These are phyloP conservation scores for Drosophila virilis DNA, from an alignment of 1,140 invertebrate species.

Conservation along the genomic window DNA sequence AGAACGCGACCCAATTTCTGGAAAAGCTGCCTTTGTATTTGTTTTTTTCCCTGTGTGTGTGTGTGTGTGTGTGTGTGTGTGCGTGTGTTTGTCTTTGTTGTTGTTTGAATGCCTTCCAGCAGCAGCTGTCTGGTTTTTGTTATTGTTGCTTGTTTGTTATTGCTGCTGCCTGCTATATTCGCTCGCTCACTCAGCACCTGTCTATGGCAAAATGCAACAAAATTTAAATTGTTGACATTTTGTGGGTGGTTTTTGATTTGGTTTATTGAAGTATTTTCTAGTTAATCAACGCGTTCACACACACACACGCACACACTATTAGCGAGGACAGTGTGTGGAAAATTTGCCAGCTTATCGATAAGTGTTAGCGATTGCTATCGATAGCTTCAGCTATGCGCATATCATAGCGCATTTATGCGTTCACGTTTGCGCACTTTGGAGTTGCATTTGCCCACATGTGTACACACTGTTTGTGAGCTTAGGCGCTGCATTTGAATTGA, in stretches of 20 bases:
- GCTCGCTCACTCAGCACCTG: conserved; percentile 15
- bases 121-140: conserved; percentile 40
- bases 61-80: conserved; percentile 30
- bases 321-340: conserved; percentile 24
- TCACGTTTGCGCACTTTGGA: background rate
- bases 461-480: background rate
- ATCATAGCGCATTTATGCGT: background rate
- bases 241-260: conserved; percentile 13
- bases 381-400: background rate
- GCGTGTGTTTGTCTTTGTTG: conserved; percentile 43
- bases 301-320: conserved; percentile 48
- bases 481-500: conserved; percentile 22
- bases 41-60: conserved; percentile 54
- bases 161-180: conserved; percentile 3
- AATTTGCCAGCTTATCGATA: conserved; percentile 21
- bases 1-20: conserved; percentile 71
- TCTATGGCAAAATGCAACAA: conserved; percentile 22
- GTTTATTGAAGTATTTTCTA: conserved; percentile 25
- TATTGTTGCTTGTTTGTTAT: conserved; percentile 5
- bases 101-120: conserved; percentile 35
- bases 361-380: background rate
- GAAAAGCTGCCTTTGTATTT: conserved; percentile 71
- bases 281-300: conserved; percentile 40
- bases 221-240: conserved; percentile 40
- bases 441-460: background rate